A percentile compares a stretch with the other conserved stretches of the same genome.
phyloP scores from a whole-genome alignment of 2,797 vertebrate genomes.

The Gouania willdenowi region DNA sequence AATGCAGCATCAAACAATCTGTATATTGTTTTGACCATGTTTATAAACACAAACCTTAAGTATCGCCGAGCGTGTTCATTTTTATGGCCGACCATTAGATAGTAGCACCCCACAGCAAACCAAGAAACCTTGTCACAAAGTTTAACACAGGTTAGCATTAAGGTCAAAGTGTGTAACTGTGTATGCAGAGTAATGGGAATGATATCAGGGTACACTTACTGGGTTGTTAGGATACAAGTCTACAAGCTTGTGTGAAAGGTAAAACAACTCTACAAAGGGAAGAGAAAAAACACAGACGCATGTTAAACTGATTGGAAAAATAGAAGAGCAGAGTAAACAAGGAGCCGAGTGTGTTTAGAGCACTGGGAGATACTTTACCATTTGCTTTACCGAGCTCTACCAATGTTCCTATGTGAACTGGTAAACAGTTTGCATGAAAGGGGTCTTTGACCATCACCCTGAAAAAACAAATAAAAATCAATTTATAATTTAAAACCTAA shows the following conservation, averaged over 20 bases:
- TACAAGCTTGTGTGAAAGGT: slow-evolving; percentile 97
- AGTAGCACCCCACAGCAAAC: slow-evolving; percentile 98
- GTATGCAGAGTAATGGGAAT: background rate
- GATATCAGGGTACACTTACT: slow-evolving; percentile 74
- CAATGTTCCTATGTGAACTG: slow-evolving; percentile 96
- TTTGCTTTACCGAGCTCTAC: slow-evolving; percentile 98
- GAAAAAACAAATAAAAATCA: slow-evolving; percentile 36
- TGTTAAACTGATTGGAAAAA: background rate
- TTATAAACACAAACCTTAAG: slow-evolving; percentile 79
- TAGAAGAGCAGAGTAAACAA: no score
- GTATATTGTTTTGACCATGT: no score
- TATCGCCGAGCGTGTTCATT: slow-evolving; percentile 96
- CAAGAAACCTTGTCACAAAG: slow-evolving; percentile 74
- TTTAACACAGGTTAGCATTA: no score
- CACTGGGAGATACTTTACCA: slow-evolving; percentile 70
- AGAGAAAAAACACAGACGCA: background rate
- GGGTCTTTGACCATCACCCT: slow-evolving; percentile 99
- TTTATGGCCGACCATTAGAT: slow-evolving; percentile 99
- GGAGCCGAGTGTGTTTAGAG: no score
- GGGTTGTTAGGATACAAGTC: slow-evolving; percentile 98
- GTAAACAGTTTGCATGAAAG: slow-evolving; percentile 96
- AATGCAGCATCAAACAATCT: background rate
- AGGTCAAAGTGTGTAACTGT: no score
- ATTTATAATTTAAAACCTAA: no score
- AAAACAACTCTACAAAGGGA: slow-evolving; percentile 87